Base-by-base conservation (phyloP, 2,797 vertebrate species). In the Mastacembelus armatus region DNA sequence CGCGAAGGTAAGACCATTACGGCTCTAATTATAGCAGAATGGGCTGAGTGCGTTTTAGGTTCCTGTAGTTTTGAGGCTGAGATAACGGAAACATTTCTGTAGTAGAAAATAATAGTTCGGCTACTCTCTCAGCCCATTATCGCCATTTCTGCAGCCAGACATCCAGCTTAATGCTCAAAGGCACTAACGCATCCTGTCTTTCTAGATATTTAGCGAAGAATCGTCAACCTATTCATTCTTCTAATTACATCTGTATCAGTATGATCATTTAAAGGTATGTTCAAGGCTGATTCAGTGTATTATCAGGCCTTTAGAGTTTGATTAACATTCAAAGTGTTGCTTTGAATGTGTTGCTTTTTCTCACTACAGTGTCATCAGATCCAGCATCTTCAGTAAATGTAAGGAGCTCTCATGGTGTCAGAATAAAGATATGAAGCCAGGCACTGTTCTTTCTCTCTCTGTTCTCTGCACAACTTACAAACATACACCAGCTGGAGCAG, bases 71-170 rank as follows among this genome's bases (percentile, higher is more conserved):
- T 66, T 19, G 35, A 19, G 42, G 60, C 71, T 21, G 55, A 58
- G 59, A 85, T 89, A 90, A 87, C 88, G 88, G 89, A 70, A 85
- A 86, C 86, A 80, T 79, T 83, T 61, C 7, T 71, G 60, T 66
- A 60, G 75, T 65, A 38, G 72, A 87, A 72, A 36, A n/a, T n/a
- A n/a, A n/a, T n/a, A 91, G 78, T 90, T 90, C 0, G 42, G 48
- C 74, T 56, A 52, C 76, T 84, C 61, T 57, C 18, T 7, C 64
- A 63, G 58, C 64, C 77, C 56, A 16, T 57, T 74, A 74, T 86
- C 86, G 84, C 88, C 83, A 85, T 86, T 87, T 80, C 70, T 71
- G 29, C 44, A 47, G 51, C 48, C 39, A n/a, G n/a, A n/a, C n/a
- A n/a, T n/a, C n/a, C n/a, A n/a, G n/a, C n/a, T n/a, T n/a, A n/a